phyloP scores from a whole-genome alignment of 2,888 invertebrate genomes.

The Polia nebulosa region DNA sequence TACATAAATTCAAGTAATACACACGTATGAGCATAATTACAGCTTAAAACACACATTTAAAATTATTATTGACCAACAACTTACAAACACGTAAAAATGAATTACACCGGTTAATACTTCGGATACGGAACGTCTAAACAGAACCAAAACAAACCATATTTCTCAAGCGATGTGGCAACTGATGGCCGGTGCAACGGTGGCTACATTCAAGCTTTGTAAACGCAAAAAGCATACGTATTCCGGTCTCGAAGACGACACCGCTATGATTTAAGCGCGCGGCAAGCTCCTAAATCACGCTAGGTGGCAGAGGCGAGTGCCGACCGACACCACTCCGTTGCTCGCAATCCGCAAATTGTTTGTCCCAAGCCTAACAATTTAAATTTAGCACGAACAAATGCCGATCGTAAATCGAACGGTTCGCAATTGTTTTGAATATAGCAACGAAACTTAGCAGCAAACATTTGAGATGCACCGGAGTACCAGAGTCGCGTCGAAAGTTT shows the following conservation, averaged over 20 bases:
- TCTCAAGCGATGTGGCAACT: constrained; percentile 75
- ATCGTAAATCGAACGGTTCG: constrained; percentile 86
- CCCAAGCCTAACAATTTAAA: constrained; percentile 89
- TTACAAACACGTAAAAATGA: constrained; percentile 62
- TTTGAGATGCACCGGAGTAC: constrained; percentile 76
- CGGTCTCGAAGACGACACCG: constrained; percentile 81
- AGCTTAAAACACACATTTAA: constrained; percentile 61
- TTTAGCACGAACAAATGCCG: constrained; percentile 89
- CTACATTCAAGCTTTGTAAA: constrained; percentile 77
- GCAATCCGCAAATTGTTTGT: constrained; percentile 90
- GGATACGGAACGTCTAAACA: constrained; percentile 72
- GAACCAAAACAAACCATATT: constrained; percentile 81
- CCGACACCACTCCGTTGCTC: constrained; percentile 84
- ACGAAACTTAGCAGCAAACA: constrained; percentile 82
- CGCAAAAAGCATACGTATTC: constrained; percentile 82
- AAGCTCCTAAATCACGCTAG: constrained; percentile 87
- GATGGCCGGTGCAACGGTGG: constrained; percentile 75
- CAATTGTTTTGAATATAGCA: constrained; percentile 88
- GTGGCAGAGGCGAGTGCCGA: constrained; percentile 82
- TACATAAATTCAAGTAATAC: constrained; percentile 66
- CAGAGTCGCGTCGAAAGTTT: constrained; percentile 79
- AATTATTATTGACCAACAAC: constrained; percentile 67
- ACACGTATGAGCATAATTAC: constrained; percentile 52
- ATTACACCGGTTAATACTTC: constrained; percentile 65
- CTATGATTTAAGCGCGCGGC: constrained; percentile 86